Conservation (phyloP, 2,113 vertebrate genomes). For the Chloropsis cyanopogon region DNA sequence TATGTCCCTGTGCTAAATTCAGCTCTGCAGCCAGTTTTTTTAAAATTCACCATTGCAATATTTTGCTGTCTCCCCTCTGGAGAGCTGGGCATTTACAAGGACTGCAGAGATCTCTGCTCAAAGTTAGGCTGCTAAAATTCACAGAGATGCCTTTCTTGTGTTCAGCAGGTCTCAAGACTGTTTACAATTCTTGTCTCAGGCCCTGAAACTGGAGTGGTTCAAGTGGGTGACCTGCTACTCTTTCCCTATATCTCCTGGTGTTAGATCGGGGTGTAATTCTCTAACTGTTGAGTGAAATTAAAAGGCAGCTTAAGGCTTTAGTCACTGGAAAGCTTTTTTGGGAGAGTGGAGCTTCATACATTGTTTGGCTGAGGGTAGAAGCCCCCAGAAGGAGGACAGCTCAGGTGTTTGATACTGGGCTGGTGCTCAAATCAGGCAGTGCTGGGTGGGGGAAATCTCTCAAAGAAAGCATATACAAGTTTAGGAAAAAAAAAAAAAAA, state of each 20-base stretch:
- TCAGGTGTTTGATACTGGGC: neutral
- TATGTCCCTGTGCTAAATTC: neutral
- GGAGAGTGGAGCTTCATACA: neutral
- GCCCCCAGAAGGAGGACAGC: neutral
- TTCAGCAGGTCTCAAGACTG: neutral
- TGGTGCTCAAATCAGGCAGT: neutral
- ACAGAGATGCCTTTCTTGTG: neutral
- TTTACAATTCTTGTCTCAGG: neutral
- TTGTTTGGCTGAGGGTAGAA: neutral
- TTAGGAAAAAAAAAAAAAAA: too few relatives aligned
- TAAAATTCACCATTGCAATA: neutral
- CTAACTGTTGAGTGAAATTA: neutral
- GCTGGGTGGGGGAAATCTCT: neutral
- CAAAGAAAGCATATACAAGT: neutral
- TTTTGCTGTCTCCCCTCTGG: neutral
- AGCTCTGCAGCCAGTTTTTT: neutral
- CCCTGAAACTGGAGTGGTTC: neutral
- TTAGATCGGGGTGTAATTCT: neutral
- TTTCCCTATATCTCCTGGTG: neutral
- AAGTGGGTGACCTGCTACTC: neutral
- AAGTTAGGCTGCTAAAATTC: neutral
- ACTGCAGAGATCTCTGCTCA: neutral
- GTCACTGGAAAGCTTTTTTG: neutral
- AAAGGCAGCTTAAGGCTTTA: neutral
- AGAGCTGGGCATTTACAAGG: neutral